Evolutionary conservation across 37 sponge, comb jelly and placozoan species (phyloP), one percentile per base, ranked within the genome.

Genomic region (Amphimedon queenslandica): DNA sequence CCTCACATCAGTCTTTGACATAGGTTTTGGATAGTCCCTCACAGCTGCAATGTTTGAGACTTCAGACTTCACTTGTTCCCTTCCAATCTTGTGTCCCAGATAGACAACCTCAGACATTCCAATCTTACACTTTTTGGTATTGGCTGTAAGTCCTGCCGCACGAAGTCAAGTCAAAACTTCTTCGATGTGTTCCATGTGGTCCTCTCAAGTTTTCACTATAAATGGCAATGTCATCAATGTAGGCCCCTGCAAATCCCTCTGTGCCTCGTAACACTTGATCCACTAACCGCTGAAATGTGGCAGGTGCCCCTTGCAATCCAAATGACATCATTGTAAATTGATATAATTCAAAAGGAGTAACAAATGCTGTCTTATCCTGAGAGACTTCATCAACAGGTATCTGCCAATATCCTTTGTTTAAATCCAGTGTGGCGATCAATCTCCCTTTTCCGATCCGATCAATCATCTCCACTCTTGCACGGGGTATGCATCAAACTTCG

Each of bases 281-380:
- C 81, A 86, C 75, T 55, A 80, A 37, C 34, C 74, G 64, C 65
- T 86, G 87, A 65, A n/a, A n/a, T n/a, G n/a, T n/a, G n/a, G n/a
- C n/a, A n/a, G n/a, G n/a, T n/a, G n/a, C n/a, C n/a, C n/a, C 53
- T 11, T 37, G 67, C 60, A 87, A 37, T 32, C 87, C 85, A 84
- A 84, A 84, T 47, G 87, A 82, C n/a, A n/a, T n/a, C n/a, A n/a
- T n/a, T n/a, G n/a, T n/a, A n/a, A n/a, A n/a, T n/a, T n/a, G n/a
- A n/a, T 77, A 86, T 80, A 32, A 81, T 76, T 16, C 34, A 57
- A 38, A 81, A 82, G n/a, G n/a, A n/a, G n/a, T n/a, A n/a, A n/a
- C n/a, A n/a, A n/a, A n/a, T n/a, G n/a, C n/a, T n/a, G n/a, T n/a
- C n/a, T n/a, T n/a, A n/a, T n/a, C n/a, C n/a, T n/a, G n/a, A n/a